Percentiles rank a stretch among this genome's conserved stretches.
Evolutionary conservation across 2,797 vertebrate genomes (phyloP).

Genomic region (Mallotus villosus): DNA sequence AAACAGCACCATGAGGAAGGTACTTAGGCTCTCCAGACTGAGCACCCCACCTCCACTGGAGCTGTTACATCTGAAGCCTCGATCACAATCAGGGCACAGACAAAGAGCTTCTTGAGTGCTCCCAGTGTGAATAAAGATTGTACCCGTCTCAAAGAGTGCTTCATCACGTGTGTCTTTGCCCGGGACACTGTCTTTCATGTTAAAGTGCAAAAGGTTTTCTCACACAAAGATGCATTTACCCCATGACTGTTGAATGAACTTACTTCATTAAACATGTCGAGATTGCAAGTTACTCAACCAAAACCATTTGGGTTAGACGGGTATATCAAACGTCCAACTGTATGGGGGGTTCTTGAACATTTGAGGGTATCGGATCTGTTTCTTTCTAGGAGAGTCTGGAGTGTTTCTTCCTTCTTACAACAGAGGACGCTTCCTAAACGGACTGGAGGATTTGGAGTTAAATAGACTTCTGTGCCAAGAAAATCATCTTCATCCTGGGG

Average conservation of each 20-base stretch:
- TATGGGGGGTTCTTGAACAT: neutral
- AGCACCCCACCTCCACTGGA: slow-evolving; percentile 38
- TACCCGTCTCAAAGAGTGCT: slow-evolving; percentile 32
- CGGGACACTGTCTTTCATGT: slow-evolving; percentile 32
- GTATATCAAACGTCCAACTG: too few relatives aligned
- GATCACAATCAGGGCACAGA: slow-evolving; percentile 40
- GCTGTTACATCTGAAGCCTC: slow-evolving; percentile 37
- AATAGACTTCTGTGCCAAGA: slow-evolving; percentile 49
- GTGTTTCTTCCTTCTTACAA: neutral
- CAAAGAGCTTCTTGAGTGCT: slow-evolving; percentile 36
- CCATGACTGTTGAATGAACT: neutral
- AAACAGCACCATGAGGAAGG: slow-evolving; percentile 18
- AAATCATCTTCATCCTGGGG: slow-evolving; percentile 53
- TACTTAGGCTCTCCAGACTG: slow-evolving; percentile 3
- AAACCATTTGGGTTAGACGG: too few relatives aligned
- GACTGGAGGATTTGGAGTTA: neutral
- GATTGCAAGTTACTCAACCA: too few relatives aligned
- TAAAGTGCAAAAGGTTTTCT: slow-evolving; percentile 5
- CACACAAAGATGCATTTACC: neutral
- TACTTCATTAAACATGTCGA: neutral
- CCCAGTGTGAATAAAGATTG: slow-evolving; percentile 35
- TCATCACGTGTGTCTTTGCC: slow-evolving; percentile 33
- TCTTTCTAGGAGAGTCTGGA: neutral
- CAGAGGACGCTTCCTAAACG: neutral
- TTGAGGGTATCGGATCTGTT: neutral